Percentiles rank a stretch among this genome's conserved stretches.
phyloP scores from a whole-genome alignment of 2,113 vertebrate genomes.

The Tragelaphus strepsiceros region DNA sequence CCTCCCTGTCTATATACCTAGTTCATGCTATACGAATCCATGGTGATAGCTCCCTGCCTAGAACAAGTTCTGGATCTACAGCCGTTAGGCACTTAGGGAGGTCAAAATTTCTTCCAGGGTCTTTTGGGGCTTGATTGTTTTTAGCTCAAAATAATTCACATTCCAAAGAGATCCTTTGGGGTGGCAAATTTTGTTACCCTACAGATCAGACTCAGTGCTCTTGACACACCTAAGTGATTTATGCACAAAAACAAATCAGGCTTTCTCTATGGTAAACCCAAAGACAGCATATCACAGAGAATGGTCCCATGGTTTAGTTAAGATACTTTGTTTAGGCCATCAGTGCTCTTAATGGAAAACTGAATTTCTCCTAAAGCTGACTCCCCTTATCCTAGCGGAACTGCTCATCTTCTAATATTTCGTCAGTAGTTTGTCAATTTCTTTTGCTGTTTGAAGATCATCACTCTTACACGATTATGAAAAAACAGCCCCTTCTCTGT shows the following conservation, averaged over 20 bases:
- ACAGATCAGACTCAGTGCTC: background rate
- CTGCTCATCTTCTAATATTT: background rate
- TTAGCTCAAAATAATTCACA: background rate
- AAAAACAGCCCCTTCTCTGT: background rate
- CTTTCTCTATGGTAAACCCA: background rate
- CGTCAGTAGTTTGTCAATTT: background rate
- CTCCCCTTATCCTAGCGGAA: background rate
- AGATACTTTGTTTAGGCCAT: background rate
- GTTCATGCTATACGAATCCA: fast-evolving
- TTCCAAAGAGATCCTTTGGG: background rate
- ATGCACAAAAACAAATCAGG: background rate
- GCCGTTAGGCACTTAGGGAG: background rate
- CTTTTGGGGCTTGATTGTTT: background rate
- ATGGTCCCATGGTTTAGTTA: background rate
- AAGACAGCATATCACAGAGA: background rate
- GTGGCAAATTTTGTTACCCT: background rate
- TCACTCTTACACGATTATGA: background rate
- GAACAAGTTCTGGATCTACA: background rate
- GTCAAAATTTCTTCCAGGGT: background rate
- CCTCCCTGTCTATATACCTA: background rate
- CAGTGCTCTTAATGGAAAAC: background rate
- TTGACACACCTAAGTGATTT: background rate
- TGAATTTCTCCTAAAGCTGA: background rate
- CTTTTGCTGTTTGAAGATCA: background rate
- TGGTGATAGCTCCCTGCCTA: background rate